Base-by-base conservation (phyloP, 1,140 invertebrate species). In the Apocrypta bakeri region DNA sequence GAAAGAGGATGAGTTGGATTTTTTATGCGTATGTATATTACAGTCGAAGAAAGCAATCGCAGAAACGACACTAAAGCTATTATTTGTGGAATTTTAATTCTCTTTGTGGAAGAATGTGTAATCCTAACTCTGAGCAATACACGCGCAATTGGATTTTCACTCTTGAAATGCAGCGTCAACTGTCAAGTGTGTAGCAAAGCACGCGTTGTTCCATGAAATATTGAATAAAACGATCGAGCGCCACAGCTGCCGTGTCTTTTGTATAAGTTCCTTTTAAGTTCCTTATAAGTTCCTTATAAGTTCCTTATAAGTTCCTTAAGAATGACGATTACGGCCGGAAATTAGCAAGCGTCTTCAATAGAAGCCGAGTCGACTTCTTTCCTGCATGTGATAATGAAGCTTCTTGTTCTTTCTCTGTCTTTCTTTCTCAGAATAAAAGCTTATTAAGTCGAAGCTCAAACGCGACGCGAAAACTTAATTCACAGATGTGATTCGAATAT, bases 321-420 rank as follows among this genome's bases (percentile, higher is more conserved):
- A 69, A 42, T n/a, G 80, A 82, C 80, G 63, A 76, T 82, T 82
- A 82, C 73, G 73, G 48, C 73, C 37, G 37, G 48, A 31, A 31
- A 29, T 17, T 66, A 9, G 64, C 17, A 11, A 17, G 72, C 61
- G 11, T 74, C 79, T 80, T 61, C 69, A 73, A 72, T 61, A 80
- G 56, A 69, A 72, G 69, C 33, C 31, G 63, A 25, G 79, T 27
- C 64, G 73, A 74, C 75, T 74, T 81, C 74, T 81, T 74, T 69
- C 8, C 72, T 24, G 40, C 11, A 61, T 27, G 79, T 72, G 71
- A 81, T 81, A 81, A 81, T 75, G 79, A 81, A 75, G 79, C 72
- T 75, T 24, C 79, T 81, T 81, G 79, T 68, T 63, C 56, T 63
- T 14, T 63, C 56, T 63, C 33, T 37, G 3, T 37, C 63, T 64